Conservation (phyloP, 2,888 invertebrate genomes). For the Ctena decussata region DNA sequence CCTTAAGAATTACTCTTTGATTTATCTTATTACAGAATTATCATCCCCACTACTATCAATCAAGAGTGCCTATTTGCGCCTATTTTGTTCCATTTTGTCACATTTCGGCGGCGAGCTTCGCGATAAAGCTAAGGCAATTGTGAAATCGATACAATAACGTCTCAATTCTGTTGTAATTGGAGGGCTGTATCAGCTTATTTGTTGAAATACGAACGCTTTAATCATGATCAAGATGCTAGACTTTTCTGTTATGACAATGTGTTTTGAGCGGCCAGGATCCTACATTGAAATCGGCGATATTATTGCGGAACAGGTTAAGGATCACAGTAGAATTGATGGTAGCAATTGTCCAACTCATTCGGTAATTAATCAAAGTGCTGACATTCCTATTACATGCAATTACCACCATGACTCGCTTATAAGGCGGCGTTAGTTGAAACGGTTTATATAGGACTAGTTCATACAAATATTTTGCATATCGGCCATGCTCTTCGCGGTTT, state of each 20-base stretch:
- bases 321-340: slow-evolving; percentile 68
- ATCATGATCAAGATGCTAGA: slow-evolving; percentile 16
- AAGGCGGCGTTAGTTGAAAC: too few relatives aligned
- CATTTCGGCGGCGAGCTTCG: background rate
- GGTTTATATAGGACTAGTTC: too few relatives aligned
- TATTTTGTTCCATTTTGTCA: slow-evolving; percentile 15
- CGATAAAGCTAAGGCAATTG: slow-evolving; percentile 12
- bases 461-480: too few relatives aligned
- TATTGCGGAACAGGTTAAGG: slow-evolving; percentile 59
- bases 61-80: slow-evolving; percentile 1
- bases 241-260: slow-evolving; percentile 17
- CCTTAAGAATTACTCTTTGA: slow-evolving; percentile 12
- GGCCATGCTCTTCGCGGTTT: too few relatives aligned
- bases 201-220: slow-evolving; percentile 22
- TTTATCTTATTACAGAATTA: slow-evolving; percentile 14
- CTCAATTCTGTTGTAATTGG: slow-evolving; percentile 23
- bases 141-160: slow-evolving; percentile 16
- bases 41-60: background rate
- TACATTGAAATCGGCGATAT: slow-evolving; percentile 63
- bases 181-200: slow-evolving; percentile 13
- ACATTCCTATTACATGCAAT: slow-evolving; percentile 69
- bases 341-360: slow-evolving; percentile 68
- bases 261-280: slow-evolving; percentile 8
- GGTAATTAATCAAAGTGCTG: slow-evolving; percentile 67
- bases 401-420: slow-evolving; percentile 15